phyloP scores from a whole-genome alignment of 1,140 invertebrate species.

The Drosophila quadrilineata region DNA sequence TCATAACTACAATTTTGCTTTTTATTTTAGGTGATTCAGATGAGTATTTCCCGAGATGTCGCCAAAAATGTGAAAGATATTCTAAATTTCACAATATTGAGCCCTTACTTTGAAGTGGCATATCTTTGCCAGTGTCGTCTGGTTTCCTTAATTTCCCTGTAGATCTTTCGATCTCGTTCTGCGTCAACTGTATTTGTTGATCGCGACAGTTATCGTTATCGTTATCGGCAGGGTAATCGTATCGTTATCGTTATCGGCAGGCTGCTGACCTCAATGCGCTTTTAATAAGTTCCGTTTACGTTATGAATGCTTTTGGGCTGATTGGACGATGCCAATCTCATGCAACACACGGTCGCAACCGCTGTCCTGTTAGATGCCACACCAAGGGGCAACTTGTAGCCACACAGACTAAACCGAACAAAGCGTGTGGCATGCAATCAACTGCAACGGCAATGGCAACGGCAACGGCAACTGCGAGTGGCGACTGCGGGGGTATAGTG shows the following conservation, averaged over 20 bases:
- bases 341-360: constrained; percentile 27
- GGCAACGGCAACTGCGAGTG: not conserved
- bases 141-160: too few relatives aligned
- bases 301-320: constrained; percentile 39
- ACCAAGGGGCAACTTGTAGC: not conserved
- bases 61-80: too few relatives aligned
- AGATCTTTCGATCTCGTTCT: too few relatives aligned
- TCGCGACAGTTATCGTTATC: constrained; percentile 14
- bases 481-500: constrained; percentile 8
- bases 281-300: constrained; percentile 57
- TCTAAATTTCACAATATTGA: too few relatives aligned
- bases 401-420: too few relatives aligned
- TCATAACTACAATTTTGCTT: too few relatives aligned
- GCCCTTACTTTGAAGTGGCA: too few relatives aligned
- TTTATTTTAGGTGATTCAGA: too few relatives aligned
- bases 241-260: constrained; percentile 15
- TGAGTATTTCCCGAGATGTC: too few relatives aligned
- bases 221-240: constrained; percentile 1
- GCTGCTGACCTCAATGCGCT: constrained; percentile 56
- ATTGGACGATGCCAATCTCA: constrained; percentile 67
- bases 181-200: too few relatives aligned
- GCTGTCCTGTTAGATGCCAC: constrained; percentile 1
- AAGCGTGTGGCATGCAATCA: constrained; percentile 61
- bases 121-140: too few relatives aligned
- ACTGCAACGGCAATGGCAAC: not conserved